These are phyloP conservation scores for Lasiurus cinereus DNA, from an alignment of 2,113 vertebrate species.

Conservation along the genomic window DNA sequence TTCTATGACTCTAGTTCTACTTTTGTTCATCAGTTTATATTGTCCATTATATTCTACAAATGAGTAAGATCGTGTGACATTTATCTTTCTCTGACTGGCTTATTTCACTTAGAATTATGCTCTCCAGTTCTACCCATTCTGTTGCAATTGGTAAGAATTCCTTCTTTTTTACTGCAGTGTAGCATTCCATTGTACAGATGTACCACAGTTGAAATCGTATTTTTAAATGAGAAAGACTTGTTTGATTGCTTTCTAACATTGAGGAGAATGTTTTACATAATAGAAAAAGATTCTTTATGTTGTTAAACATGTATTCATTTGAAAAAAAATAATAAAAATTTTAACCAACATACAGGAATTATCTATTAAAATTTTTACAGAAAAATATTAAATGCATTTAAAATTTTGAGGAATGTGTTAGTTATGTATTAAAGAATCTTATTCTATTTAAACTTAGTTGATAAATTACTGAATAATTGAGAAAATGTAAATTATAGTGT, in stretches of 20 bases:
- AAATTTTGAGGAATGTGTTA: not conserved
- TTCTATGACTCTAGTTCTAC: no score
- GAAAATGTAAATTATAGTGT: not conserved
- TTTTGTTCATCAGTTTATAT: no score
- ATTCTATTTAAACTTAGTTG: not conserved
- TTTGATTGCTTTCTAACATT: constrained; percentile 55
- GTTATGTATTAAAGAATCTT: not conserved
- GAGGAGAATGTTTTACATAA: not conserved
- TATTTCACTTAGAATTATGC: no score
- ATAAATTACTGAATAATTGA: not conserved
- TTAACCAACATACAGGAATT: not conserved
- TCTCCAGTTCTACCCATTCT: no score
- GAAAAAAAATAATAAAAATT: constrained; percentile 39
- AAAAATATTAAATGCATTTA: not conserved
- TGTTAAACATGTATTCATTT: not conserved
- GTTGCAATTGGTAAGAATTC: no score
- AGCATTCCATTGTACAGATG: no score
- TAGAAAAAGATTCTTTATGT: constrained; percentile 11
- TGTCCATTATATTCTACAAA: no score
- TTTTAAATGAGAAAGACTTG: constrained; percentile 51
- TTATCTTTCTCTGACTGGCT: no score
- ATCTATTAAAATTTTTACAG: constrained; percentile 16
- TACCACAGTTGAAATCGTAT: constrained; percentile 5
- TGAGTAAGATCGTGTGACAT: no score
- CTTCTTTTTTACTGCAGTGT: no score